A percentile compares a stretch with the other conserved stretches of the same genome.
Conservation (phyloP, 2,888 invertebrate genomes). For the Melanostoma scalare region DNA sequence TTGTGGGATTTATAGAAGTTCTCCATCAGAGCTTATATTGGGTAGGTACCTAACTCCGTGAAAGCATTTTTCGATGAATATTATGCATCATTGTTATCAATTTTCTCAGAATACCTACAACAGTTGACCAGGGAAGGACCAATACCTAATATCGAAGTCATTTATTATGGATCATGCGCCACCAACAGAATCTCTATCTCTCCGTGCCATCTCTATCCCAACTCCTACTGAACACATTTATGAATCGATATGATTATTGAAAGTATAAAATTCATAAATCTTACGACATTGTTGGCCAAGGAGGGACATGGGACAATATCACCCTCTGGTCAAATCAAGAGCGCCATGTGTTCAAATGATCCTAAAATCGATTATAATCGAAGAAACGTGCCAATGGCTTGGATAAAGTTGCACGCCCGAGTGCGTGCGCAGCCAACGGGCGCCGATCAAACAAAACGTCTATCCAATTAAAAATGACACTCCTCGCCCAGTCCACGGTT, state of each 20-base stretch:
- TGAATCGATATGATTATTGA: neutral
- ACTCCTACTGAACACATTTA: no score
- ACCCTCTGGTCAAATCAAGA: slow-evolving; percentile 19
- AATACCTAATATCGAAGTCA: no score
- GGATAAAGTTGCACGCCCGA: slow-evolving; percentile 40
- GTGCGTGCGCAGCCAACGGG: slow-evolving; percentile 53
- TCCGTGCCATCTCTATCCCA: no score
- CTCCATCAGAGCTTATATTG: no score
- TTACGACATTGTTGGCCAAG: neutral
- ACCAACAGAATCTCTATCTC: no score
- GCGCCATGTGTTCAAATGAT: slow-evolving; percentile 24
- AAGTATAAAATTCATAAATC: slow-evolving; percentile 13
- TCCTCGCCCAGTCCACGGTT: slow-evolving; percentile 28
- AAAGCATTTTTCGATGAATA: no score
- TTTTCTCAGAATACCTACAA: no score
- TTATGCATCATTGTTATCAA: no score
- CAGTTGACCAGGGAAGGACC: no score
- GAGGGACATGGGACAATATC: neutral
- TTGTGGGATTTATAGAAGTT: no score
- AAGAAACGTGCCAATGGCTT: slow-evolving; percentile 58
- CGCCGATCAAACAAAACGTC: slow-evolving; percentile 44
- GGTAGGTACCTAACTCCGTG: no score
- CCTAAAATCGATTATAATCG: slow-evolving; percentile 45
- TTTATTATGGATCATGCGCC: no score
- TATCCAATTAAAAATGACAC: slow-evolving; percentile 40